Base-by-base conservation (phyloP, 30 jellyfish, hydroid and myxozoan genomes). In the Aurelia aurita region DNA sequence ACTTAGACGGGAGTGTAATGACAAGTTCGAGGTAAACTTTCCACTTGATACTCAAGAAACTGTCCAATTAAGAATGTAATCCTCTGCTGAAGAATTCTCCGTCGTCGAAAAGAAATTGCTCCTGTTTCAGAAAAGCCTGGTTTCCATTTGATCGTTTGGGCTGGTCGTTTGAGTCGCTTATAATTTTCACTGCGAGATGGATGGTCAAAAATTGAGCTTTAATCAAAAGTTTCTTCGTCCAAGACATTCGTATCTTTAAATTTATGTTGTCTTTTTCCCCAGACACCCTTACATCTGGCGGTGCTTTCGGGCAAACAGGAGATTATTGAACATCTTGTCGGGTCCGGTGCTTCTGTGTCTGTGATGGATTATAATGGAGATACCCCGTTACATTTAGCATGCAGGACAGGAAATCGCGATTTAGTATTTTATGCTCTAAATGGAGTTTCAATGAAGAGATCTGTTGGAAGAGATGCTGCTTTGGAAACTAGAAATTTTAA, bases 381-480 rank as follows among this genome's bases (percentile, higher is more conserved):
- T 59, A 83, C 93, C 27, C 93, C 93, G n/a, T 69, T 83, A 16
- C 93, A 83, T 72, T 31, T 83, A 26, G 84, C 93, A 46, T 83
- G 93, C 29, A 77, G 83, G 15, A 60, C 49, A 16, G 66, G 66
- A 34, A 22, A 55, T 49, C 34, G 10, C 2, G 73, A 34, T 2
- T 66, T 83, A 7, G 57, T 60, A 49, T 12, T 53, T 55, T 27
- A 51, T 57, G 27, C 46, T 6, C 15, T 77, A 16, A 39, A 12
- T 9, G 63, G 64, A 61, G 45, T 13, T 18, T 13, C 26, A 5
- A 9, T 19, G 10, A 51, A 35, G 12, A 23, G 45, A 15, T 35
- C 87, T 3, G 7, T 3, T 22, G 88, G 76, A 9, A 53, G 65
- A 25, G 78, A 69, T 10, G 60, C 70, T 10, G 91, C 91, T 11